phyloP scores from a whole-genome alignment of 2,888 invertebrate genomes.

The Acholoe squamosa region DNA sequence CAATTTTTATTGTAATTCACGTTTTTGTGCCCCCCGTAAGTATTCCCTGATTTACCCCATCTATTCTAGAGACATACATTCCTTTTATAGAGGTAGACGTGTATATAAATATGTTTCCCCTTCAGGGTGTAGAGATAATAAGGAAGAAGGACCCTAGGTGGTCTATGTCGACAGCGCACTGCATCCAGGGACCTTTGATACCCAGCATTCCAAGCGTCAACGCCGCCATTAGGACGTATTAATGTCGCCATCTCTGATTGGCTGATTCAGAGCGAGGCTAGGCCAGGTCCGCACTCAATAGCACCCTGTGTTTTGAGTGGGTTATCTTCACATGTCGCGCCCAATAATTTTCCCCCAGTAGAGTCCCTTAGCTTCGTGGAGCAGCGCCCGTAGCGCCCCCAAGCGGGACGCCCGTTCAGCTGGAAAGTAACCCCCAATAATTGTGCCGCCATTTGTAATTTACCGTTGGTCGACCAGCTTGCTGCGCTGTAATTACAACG shows the following conservation, averaged over 20 bases:
- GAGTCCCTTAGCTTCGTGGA: not conserved
- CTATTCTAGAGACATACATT: too few species aligned
- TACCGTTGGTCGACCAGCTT: not conserved
- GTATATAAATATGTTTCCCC: too few species aligned
- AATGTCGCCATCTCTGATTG: not conserved
- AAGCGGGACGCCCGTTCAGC: conserved; percentile 32
- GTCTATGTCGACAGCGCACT: too few species aligned
- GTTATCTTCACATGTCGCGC: conserved; percentile 34
- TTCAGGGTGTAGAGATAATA: too few species aligned
- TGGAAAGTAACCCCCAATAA: conserved; percentile 17
- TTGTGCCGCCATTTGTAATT: conserved; percentile 30
- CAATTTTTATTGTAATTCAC: too few species aligned
- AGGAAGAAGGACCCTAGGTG: too few species aligned
- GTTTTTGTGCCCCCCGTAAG: too few species aligned
- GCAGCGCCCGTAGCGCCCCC: conserved; percentile 4
- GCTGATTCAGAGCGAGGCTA: conserved; percentile 1
- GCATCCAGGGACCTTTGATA: too few species aligned
- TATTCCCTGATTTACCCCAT: too few species aligned
- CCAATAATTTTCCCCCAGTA: conserved; percentile 30
- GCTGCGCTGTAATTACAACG: not conserved
- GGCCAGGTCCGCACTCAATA: conserved; percentile 2
- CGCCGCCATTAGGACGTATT: not conserved
- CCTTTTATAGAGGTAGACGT: too few species aligned
- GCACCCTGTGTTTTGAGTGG: not conserved
- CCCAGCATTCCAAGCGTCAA: not conserved